Evolutionary conservation across 1,140 invertebrate species (phyloP).

Genomic region (Palaemon carinicauda): DNA sequence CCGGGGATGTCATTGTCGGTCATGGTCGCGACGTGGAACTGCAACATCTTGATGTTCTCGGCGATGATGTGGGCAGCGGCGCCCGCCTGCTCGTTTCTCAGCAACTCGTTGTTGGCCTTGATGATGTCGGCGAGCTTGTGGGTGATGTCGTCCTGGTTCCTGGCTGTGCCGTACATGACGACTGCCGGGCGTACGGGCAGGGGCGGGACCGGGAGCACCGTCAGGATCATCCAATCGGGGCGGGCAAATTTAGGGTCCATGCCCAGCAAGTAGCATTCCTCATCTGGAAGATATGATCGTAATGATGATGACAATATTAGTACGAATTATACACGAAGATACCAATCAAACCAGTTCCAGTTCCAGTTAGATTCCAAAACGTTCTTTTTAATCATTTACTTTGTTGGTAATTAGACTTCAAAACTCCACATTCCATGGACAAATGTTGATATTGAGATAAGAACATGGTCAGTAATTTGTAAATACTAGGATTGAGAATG

Average conservation of each 20-base stretch:
- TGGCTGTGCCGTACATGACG: slow-evolving; percentile 98
- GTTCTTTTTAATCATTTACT: neutral
- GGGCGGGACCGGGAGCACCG: slow-evolving; percentile 96
- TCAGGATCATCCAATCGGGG: slow-evolving; percentile 99
- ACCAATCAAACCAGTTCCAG: no score
- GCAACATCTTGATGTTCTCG: slow-evolving; percentile 97
- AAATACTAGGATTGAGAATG: no score
- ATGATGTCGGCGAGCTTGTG: slow-evolving; percentile 99
- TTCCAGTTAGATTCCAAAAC: neutral
- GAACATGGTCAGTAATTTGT: no score
- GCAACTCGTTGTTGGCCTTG: slow-evolving; percentile 96
- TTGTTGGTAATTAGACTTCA: neutral
- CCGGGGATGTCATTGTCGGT: slow-evolving; percentile 99
- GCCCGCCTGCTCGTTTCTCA: slow-evolving; percentile 93
- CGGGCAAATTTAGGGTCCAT: slow-evolving; percentile 95
- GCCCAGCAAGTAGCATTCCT: slow-evolving; percentile 94
- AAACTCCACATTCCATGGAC: no score
- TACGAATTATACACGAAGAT: no score
- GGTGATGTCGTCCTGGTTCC: slow-evolving; percentile 98
- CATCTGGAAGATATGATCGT: slow-evolving; percentile 76
- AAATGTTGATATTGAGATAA: no score
- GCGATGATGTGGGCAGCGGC: slow-evolving; percentile 95
- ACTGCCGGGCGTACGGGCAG: slow-evolving; percentile 91
- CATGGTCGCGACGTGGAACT: slow-evolving; percentile 98
- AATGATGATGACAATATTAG: neutral